A percentile compares a stretch with the other conserved stretches of the same genome.
phyloP scores from a whole-genome alignment of 2,113 vertebrate genomes.

The Cervus canadensis region DNA sequence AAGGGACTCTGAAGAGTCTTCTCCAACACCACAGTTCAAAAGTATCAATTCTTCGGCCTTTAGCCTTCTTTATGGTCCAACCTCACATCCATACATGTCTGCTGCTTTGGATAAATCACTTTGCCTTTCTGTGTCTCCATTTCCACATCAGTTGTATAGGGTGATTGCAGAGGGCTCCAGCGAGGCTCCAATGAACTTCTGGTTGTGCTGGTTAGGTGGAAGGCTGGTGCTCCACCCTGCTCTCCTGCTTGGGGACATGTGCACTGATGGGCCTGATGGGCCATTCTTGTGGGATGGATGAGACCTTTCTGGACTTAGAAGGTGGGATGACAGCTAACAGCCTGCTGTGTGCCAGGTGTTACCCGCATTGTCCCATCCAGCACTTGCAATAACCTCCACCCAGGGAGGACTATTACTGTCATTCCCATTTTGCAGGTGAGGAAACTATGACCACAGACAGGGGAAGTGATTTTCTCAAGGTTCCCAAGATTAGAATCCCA shows the following conservation, averaged over 20 bases:
- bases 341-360: not conserved
- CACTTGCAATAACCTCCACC: not conserved
- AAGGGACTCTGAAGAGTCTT: not conserved
- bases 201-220: not conserved
- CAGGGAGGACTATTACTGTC: not conserved
- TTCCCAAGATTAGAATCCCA: not conserved
- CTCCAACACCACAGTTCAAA: not conserved
- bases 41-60: not conserved
- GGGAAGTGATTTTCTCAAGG: not conserved
- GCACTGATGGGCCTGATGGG: not conserved
- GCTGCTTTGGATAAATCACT: not conserved
- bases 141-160: not conserved
- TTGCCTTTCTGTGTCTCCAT: not conserved
- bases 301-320: not conserved
- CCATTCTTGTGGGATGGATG: not conserved
- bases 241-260: not conserved
- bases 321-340: not conserved
- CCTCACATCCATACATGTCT: not conserved
- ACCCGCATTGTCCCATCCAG: not conserved
- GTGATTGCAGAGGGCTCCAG: not conserved
- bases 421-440: not conserved
- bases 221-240: not conserved
- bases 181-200: not conserved
- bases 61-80: not conserved
- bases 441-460: not conserved